Percentiles rank a stretch among this genome's conserved stretches.
These are phyloP conservation scores for Polypedilum vanderplanki DNA, from an alignment of 1,140 invertebrate species.

Conservation along the genomic window DNA sequence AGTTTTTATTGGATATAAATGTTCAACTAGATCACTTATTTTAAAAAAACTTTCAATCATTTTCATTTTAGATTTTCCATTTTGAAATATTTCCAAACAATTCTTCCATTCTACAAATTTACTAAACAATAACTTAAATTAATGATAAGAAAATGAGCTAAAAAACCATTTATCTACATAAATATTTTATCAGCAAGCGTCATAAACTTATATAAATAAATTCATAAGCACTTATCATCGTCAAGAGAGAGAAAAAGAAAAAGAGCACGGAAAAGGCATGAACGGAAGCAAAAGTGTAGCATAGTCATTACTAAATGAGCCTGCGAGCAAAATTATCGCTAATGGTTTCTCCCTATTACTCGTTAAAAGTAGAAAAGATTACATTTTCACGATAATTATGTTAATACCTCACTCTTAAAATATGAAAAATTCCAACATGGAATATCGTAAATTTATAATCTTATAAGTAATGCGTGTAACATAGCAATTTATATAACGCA, in stretches of 20 bases:
- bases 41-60: background rate
- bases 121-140: background rate
- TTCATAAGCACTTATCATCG: constrained; percentile 22
- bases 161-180: background rate
- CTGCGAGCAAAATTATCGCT: constrained; percentile 21
- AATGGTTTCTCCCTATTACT: constrained; percentile 21
- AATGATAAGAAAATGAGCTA: too few species aligned
- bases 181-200: constrained; percentile 1
- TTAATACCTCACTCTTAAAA: background rate
- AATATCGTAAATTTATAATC: constrained; percentile 26
- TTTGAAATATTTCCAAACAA: background rate
- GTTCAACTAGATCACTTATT: too few species aligned
- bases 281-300: too few species aligned
- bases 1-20: too few species aligned
- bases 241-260: background rate
- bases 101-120: background rate
- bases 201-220: background rate
- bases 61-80: background rate
- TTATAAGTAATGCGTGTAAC: constrained; percentile 21
- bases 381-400: constrained; percentile 23
- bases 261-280: background rate
- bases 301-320: background rate
- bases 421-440: constrained; percentile 2
- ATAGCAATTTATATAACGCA: constrained; percentile 5
- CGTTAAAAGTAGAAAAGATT: background rate